Base-by-base conservation (phyloP, 2,113 vertebrate species). In the Emydura subglobosa region DNA sequence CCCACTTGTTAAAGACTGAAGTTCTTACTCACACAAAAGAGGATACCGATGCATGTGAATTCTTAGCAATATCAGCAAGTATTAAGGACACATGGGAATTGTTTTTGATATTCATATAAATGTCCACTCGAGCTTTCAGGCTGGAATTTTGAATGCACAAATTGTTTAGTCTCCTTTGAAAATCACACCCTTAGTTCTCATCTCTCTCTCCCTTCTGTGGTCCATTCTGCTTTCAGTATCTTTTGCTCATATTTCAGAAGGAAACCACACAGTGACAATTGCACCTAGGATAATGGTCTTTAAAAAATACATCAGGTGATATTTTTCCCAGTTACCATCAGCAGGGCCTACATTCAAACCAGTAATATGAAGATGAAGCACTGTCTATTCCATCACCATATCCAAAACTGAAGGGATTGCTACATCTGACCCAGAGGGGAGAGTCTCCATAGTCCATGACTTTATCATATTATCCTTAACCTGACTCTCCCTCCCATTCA, bases 41-140 rank as follows among this genome's bases (percentile, higher is more conserved):
- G 17, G 53, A 79, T n/a, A 80, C 9, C 59, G 10, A 47, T 44
- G 57, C 5, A 85, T 17, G 19, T 12, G 34, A 53, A 34, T 22
- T 39, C 68, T 22, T 21, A 21, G 17, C 21, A 21, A 21, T 42
- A 10, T 39, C 16, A 31, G 13, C 16, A 74, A 24, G 68, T 42
- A 16, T 12, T 42, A 25, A 24, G 21, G 39, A 42, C n/a, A 12
- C 10, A 24, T 74, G n/a, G 21, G 72, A 22, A 42, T 42, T 6
- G 22, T 5, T 74, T 39, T 24, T 24, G 22, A 42, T 42, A 34
- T 80, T 51, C 79, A 21, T 51, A n/a, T 10, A 51, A 5, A 81
- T 22, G n/a, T 54, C 22, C 13, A 29, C 10, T 4, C 0, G 0
- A 89, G 12, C 25, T 82, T 78, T 79, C 42, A 83, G 19, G 31